Percentiles rank a stretch among this genome's conserved stretches.
These are phyloP conservation scores for Drosophila birchii DNA, from an alignment of 2,888 invertebrate species.

Conservation along the genomic window DNA sequence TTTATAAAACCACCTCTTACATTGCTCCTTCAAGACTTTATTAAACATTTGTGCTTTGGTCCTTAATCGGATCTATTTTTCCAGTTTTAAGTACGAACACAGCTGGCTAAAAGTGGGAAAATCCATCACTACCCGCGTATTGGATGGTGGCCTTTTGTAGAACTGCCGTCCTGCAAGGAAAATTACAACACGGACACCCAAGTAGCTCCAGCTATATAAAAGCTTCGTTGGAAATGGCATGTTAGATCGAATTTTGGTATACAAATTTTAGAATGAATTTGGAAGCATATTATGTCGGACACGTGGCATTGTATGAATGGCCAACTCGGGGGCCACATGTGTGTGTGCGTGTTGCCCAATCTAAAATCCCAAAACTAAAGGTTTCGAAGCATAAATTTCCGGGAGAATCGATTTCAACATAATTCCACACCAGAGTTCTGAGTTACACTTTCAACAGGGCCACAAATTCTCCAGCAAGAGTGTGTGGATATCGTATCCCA, in stretches of 20 bases:
- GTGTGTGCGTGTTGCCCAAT: neutral
- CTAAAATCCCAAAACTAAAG: neutral
- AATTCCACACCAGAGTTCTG: slow-evolving; percentile 52
- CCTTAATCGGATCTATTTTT: neutral
- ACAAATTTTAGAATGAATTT: slow-evolving; percentile 3
- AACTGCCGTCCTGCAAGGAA: slow-evolving; percentile 7
- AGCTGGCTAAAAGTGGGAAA: slow-evolving; percentile 3
- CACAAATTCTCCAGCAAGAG: slow-evolving; percentile 27
- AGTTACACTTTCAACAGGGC: slow-evolving; percentile 51
- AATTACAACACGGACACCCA: neutral
- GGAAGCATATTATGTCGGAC: neutral
- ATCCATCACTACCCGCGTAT: slow-evolving; percentile 22
- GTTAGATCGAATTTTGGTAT: neutral
- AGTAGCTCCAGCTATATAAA: slow-evolving; percentile 15
- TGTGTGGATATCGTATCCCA: slow-evolving; percentile 19
- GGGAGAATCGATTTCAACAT: slow-evolving; percentile 71
- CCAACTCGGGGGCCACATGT: neutral
- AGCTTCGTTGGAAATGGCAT: neutral
- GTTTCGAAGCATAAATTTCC: slow-evolving; percentile 19
- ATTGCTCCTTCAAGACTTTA: neutral
- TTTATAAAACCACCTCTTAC: neutral
- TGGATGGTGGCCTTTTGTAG: neutral
- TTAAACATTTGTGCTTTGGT: neutral
- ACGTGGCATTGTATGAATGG: slow-evolving; percentile 4
- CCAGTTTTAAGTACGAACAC: neutral